These are phyloP conservation scores for Aspidoscelis tigris DNA, from an alignment of 2,113 vertebrate species.

Conservation along the genomic window DNA sequence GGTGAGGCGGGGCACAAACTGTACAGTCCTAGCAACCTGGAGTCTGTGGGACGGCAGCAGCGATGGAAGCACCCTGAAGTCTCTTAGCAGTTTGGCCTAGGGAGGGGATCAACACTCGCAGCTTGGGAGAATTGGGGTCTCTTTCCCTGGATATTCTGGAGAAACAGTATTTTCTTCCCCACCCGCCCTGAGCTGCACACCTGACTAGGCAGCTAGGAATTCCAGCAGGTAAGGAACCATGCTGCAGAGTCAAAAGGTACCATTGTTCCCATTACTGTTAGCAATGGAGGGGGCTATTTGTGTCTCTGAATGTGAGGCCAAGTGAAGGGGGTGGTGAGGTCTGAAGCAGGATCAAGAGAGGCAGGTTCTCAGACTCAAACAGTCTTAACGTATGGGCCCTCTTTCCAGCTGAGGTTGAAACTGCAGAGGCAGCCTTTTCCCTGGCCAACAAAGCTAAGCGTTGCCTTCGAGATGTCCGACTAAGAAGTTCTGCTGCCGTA, in stretches of 20 bases:
- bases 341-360: neutral
- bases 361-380: too few species aligned
- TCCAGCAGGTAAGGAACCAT: slow-evolving; percentile 39
- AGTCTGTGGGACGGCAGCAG: neutral
- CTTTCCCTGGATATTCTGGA: slow-evolving; percentile 9
- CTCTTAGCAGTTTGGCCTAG: neutral
- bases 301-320: slow-evolving; percentile 1
- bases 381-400: neutral
- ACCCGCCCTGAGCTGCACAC: neutral
- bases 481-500: neutral
- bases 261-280: slow-evolving; percentile 28
- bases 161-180: neutral
- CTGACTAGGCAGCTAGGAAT: slow-evolving; percentile 28
- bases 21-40: slow-evolving; percentile 11
- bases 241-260: slow-evolving; percentile 15
- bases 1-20: neutral
- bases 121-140: neutral
- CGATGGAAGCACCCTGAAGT: slow-evolving; percentile 31
- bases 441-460: neutral
- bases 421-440: neutral
- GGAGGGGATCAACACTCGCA: neutral
- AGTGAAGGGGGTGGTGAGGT: neutral
- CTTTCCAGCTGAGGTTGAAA: neutral
- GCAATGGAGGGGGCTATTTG: slow-evolving; percentile 10
- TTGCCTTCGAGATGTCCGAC: neutral